Base-by-base conservation (phyloP, 2,888 invertebrate species). In the Isotomurus palustris region DNA sequence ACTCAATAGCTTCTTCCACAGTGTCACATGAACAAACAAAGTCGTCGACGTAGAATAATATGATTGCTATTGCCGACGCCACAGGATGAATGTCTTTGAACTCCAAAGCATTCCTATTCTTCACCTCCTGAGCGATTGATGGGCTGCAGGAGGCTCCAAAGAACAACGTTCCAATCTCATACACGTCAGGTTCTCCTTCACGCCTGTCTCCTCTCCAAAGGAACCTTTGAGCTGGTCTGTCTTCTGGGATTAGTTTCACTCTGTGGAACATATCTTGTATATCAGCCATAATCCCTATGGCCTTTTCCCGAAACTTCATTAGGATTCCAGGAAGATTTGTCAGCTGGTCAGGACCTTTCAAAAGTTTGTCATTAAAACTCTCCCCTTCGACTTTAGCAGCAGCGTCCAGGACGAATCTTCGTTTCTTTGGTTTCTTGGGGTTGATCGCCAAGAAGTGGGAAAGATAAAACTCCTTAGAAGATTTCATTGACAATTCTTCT, bases 371-470 rank as follows among this genome's bases (percentile, higher is more conserved):
- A 55, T 68, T 69, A 1, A 66, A 49, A n/a, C 60, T 51, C 3
- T 3, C 27, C 8, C 58, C 62, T 1, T 32, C 2, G 1, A 25
- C 19, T 29, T 52, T 54, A 2, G 64, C 64, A 1, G 66, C 55
- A 0, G 60, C 64, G 43, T 68, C 63, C 27, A 65, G 67, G 1
- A 70, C 68, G 1, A 70, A 25, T 3, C 69, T 35, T 0, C 64
- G n/a, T 24, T 68, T 69, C 2, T 32, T 52, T 2, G 69, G 63
- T 38, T 69, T 68, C 24, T 65, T 66, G 2, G 56, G 58, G 19
- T 58, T 63, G 1, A 17, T 22, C 0, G 63, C 67, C 0, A 51
- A 56, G 54, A 67, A 66, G 35, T 70, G 67, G 2, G 67, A 66
- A 0, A 70, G 36, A 27, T 64, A 66, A 59, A 54, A 67, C 4